These are phyloP conservation scores for Thunnus thynnus DNA, from an alignment of 2,113 vertebrate genomes.

Conservation along the genomic window DNA sequence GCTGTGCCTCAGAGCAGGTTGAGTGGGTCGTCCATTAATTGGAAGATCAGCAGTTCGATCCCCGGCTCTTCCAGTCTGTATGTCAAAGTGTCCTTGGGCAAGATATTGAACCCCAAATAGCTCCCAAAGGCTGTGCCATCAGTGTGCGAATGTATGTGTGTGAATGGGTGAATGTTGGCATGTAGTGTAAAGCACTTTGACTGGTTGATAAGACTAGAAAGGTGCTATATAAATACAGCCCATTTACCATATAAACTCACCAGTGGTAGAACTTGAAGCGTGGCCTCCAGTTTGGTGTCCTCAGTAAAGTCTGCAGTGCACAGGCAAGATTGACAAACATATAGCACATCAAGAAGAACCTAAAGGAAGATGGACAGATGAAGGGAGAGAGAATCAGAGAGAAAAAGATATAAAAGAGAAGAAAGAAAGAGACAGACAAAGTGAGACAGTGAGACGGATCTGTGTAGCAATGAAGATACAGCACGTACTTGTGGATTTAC, in stretches of 20 bases:
- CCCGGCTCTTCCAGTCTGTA: too few species aligned
- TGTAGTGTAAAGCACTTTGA: too few species aligned
- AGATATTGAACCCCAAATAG: too few species aligned
- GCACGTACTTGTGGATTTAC: not conserved
- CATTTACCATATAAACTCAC: slow-evolving; percentile 78
- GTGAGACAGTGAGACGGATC: not conserved
- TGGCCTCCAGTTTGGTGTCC: slow-evolving; percentile 98
- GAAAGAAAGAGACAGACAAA: not conserved
- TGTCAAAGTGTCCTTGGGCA: too few species aligned
- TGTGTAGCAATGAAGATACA: not conserved
- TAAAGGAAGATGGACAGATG: slow-evolving; percentile 61
- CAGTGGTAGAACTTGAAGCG: slow-evolving; percentile 99
- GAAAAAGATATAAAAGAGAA: not conserved
- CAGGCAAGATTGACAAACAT: slow-evolving; percentile 99
- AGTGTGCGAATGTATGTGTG: too few species aligned
- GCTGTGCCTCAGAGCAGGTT: too few species aligned
- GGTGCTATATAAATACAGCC: too few species aligned
- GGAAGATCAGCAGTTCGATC: too few species aligned
- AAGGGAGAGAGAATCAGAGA: not conserved
- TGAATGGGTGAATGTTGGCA: too few species aligned
- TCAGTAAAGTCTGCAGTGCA: slow-evolving; percentile 94
- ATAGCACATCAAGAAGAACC: slow-evolving; percentile 99
- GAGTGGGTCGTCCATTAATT: too few species aligned
- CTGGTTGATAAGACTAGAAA: too few species aligned
- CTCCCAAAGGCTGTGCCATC: too few species aligned